These are phyloP conservation scores for Galeopsomyia nigrocyanea DNA, from an alignment of 2,888 invertebrate species.

Conservation along the genomic window DNA sequence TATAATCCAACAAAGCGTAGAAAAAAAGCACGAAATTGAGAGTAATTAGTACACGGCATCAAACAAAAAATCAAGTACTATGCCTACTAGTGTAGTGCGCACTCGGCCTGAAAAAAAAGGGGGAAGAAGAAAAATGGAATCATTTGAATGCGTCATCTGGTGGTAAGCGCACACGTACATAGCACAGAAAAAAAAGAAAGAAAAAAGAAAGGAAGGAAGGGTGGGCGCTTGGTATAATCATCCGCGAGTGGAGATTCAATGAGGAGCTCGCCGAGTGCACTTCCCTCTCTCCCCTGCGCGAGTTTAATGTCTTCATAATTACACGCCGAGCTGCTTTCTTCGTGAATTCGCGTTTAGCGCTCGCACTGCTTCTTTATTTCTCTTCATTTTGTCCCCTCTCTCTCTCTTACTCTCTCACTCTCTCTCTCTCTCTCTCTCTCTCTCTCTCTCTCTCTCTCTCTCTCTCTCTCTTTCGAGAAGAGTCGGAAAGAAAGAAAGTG, in stretches of 20 bases:
- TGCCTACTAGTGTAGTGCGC: background rate
- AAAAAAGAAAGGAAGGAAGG: background rate
- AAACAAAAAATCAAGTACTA: too few relatives aligned
- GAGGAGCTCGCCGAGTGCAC: slow-evolving; percentile 41
- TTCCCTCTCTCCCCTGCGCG: slow-evolving; percentile 25
- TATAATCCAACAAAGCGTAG: too few relatives aligned
- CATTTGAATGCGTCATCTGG: background rate
- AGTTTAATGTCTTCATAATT: slow-evolving; percentile 59
- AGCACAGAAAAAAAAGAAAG: background rate
- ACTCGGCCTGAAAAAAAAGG: background rate
- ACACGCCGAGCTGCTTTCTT: slow-evolving; percentile 29
- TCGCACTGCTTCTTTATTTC: too few relatives aligned
- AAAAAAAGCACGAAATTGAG: too few relatives aligned
- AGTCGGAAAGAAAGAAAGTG: too few relatives aligned
- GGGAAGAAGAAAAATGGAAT: background rate
- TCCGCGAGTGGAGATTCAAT: slow-evolving; percentile 52
- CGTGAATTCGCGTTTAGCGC: background rate
- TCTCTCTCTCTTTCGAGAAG: background rate
- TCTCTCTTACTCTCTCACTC: too few relatives aligned
- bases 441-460: background rate
- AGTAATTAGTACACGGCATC: too few relatives aligned
- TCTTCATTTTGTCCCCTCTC: too few relatives aligned
- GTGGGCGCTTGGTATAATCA: slow-evolving; percentile 19
- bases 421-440: background rate
- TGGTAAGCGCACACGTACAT: background rate